Base-by-base conservation (phyloP, 2,113 vertebrate species). In the Tamias sibiricus region DNA sequence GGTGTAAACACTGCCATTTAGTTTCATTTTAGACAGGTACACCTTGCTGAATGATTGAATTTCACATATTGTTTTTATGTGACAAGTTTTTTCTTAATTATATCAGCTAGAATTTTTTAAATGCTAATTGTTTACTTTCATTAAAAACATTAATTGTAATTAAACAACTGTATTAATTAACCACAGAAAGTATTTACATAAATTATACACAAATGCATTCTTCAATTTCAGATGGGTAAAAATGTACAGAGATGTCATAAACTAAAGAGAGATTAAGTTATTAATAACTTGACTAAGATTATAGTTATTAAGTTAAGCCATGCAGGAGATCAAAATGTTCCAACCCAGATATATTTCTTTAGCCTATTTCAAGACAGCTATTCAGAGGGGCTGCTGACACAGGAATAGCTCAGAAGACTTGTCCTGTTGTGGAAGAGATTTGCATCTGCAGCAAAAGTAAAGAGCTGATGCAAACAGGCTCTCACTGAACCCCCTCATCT, bases 91-190 rank as follows among this genome's bases (percentile, higher is more conserved):
- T 72, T n/a, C 20, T 52, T 52, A 42, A 35, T 83, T 68, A 16
- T 69, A 95, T 13, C 44, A 75, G 37, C 54, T 89, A 90, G 77
- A 92, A 84, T 24, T 81, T 59, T 75, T 12, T 9, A 85, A 92
- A 75, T 90, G 26, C 24, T 76, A 77, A 52, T 52, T 22, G 54
- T 77, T 54, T 93, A 69, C 30, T 20, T 64, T 90, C 47, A 47
- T 4, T 86, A 93, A 89, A 76, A 1, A 62, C 13, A 85, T 52
- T 80, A 89, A 57, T 91, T 83, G 57, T 26, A 79, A 88, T 82
- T 20, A 87, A 59, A 8, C 54, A 57, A 22, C 16, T 16, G 1
- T 57, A 57, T 57, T 8, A 57, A 57, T 57, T 66, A 68, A 35
- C 64, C 64, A 68, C 13, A 68, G 35, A 84, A 47, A 66, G 44